phyloP scores from a whole-genome alignment of 1,140 invertebrate genomes.

The Philopotamus ludificatus region DNA sequence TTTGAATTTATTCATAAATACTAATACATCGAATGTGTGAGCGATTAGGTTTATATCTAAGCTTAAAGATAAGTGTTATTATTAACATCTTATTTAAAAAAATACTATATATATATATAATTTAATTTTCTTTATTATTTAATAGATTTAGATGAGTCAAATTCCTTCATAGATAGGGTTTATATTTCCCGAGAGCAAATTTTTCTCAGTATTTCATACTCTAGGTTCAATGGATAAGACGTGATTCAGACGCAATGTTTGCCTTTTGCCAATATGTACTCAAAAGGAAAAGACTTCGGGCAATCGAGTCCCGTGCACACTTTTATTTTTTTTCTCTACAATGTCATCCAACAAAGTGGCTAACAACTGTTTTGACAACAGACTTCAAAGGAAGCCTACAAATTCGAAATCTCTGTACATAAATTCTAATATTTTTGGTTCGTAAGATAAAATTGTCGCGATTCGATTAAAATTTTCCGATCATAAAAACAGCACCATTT shows the following conservation, averaged over 20 bases:
- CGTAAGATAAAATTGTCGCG: not conserved
- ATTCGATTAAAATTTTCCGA: not conserved
- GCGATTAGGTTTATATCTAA: too few relatives aligned
- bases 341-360: not conserved
- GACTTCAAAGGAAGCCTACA: too few relatives aligned
- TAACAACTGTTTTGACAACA: not conserved
- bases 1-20: too few relatives aligned
- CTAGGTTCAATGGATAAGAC: constrained; percentile 11
- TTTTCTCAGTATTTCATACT: constrained; percentile 11
- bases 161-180: too few relatives aligned
- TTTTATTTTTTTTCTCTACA: not conserved
- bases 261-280: not conserved
- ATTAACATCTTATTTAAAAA: too few relatives aligned
- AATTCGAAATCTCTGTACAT: too few relatives aligned
- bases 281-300: not conserved
- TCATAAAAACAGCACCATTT: constrained; percentile 8
- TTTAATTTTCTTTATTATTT: too few relatives aligned
- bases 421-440: not conserved
- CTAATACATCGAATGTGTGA: too few relatives aligned
- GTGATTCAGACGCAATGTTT: constrained; percentile 8
- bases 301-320: not conserved
- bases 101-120: too few relatives aligned
- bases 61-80: too few relatives aligned
- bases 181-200: too few relatives aligned
- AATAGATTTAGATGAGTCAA: too few relatives aligned